phyloP scores from a whole-genome alignment of 1,140 invertebrate genomes.

The Acromyrmex echinatior region DNA sequence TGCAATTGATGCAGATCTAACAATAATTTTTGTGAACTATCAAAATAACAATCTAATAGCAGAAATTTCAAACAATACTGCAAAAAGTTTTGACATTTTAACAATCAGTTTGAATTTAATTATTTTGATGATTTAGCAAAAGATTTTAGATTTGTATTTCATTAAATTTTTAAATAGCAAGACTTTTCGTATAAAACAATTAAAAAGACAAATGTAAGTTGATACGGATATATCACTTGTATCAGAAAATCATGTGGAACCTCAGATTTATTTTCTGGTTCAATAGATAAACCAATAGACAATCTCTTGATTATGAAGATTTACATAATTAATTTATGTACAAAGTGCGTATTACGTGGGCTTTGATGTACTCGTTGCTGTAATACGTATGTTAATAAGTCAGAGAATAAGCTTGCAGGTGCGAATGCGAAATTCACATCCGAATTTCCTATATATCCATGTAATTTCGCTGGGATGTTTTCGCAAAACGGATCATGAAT shows the following conservation, averaged over 20 bases:
- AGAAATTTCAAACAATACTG: too few relatives aligned
- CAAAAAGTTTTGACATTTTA: too few relatives aligned
- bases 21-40: too few relatives aligned
- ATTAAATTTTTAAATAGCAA: too few relatives aligned
- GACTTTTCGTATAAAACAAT: not conserved
- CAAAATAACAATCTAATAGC: too few relatives aligned
- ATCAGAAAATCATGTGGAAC: not conserved
- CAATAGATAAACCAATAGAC: not conserved
- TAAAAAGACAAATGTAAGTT: not conserved
- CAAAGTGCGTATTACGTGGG: not conserved
- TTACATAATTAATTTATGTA: not conserved
- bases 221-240: not conserved
- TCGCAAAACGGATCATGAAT: conserved; percentile 20
- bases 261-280: not conserved
- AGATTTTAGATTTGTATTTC: too few relatives aligned
- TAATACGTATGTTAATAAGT: conserved; percentile 34
- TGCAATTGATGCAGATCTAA: too few relatives aligned
- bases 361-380: not conserved
- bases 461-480: conserved; percentile 49
- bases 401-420: conserved; percentile 9
- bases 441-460: conserved; percentile 6
- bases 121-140: too few relatives aligned
- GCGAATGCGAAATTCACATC: not conserved
- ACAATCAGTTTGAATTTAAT: too few relatives aligned
- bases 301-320: not conserved